Percentiles rank a stretch among this genome's conserved stretches.
Conservation (phyloP, 2,797 vertebrate species). For the Urosaurus nigricauda region DNA sequence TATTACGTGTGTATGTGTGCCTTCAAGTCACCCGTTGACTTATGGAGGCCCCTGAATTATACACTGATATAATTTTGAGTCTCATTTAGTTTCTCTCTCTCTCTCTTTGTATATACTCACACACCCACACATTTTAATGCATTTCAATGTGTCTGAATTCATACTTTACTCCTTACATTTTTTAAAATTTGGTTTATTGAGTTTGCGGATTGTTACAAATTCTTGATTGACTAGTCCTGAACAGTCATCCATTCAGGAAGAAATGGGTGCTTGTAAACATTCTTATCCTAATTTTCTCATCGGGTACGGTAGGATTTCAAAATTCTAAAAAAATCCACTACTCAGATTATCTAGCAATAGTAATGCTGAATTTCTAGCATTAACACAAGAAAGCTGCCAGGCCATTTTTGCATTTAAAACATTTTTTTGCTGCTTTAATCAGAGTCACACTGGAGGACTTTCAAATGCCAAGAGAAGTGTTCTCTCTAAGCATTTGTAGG, state of each 20-base stretch:
- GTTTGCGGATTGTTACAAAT: background rate
- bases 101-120: too few relatives aligned
- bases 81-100: too few relatives aligned
- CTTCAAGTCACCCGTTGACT: too few relatives aligned
- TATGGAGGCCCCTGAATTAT: too few relatives aligned
- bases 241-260: background rate
- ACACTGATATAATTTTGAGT: too few relatives aligned
- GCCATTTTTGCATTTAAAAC: background rate
- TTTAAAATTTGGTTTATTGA: background rate
- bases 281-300: background rate
- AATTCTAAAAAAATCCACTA: background rate
- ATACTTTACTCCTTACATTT: background rate
- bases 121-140: too few relatives aligned
- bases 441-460: too few relatives aligned
- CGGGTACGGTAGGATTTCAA: background rate
- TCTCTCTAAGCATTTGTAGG: too few relatives aligned
- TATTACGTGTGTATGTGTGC: too few relatives aligned
- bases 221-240: background rate
- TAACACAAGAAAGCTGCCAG: background rate
- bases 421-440: background rate
- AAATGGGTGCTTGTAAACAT: background rate
- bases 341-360: background rate
- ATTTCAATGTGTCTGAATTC: too few relatives aligned
- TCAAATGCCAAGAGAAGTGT: too few relatives aligned
- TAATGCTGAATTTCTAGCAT: background rate